Evolutionary conservation across 1,140 invertebrate species (phyloP).

Genomic region (Drosophila saltans): DNA sequence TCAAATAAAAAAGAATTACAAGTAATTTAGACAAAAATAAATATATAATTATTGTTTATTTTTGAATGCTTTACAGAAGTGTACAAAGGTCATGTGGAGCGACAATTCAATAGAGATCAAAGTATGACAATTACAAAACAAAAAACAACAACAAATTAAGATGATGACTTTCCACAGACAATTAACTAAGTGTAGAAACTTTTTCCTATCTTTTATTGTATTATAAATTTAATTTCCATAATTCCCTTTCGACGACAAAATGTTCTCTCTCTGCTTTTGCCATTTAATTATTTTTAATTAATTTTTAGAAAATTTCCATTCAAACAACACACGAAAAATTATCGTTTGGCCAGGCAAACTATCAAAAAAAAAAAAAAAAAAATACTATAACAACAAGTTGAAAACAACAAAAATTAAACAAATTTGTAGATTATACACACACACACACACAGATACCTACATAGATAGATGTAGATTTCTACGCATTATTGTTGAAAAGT

Average conservation of each 20-base stretch:
- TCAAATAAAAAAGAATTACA: no score
- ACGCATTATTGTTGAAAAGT: conserved; percentile 64
- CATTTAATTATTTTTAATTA: conserved; percentile 25
- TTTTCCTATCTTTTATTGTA: not conserved
- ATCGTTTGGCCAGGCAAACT: conserved; percentile 12
- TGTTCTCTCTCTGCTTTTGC: not conserved
- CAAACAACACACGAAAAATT: conserved; percentile 18
- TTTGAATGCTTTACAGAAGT: no score
- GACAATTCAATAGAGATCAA: no score
- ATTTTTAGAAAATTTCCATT: conserved; percentile 42
- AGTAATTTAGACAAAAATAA: no score
- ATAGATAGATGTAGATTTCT: conserved; percentile 39
- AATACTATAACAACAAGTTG: conserved; percentile 54
- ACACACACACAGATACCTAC: conserved; percentile 19
- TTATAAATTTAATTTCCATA: not conserved
- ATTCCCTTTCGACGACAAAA: not conserved
- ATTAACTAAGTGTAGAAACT: no score
- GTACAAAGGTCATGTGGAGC: no score
- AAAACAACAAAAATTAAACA: conserved; percentile 44
- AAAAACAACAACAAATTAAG: not conserved
- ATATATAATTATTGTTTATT: no score
- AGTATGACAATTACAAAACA: not conserved
- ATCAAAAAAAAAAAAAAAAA: conserved; percentile 57
- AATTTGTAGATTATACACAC: conserved; percentile 68
- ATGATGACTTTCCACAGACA: no score